Base-by-base conservation (phyloP, 2,797 vertebrate species). In the Phyllotis vaccarum region DNA sequence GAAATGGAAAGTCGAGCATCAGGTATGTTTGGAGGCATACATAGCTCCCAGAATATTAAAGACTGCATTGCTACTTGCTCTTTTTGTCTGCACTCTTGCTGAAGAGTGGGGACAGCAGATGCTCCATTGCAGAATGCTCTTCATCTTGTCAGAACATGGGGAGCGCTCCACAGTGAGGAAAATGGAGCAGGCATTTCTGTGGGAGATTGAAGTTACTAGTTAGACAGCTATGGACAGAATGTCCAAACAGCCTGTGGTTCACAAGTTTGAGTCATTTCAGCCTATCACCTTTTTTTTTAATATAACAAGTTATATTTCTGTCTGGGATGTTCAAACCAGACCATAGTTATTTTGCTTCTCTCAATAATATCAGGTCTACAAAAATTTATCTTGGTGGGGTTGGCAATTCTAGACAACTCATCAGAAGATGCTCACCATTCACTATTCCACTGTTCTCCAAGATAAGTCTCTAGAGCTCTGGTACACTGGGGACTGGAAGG, bases 41-140 rank as follows among this genome's bases (percentile, higher is more conserved):
- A 22, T 40, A 79, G 86, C 56, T 94, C 40, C 86, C 82, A 58
- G 94, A 92, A 76, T 86, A 86, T 82, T 78, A 72, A 95, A 93
- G 86, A 64, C 82, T 16, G 17, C 52, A 5, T 8, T 0, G n/a
- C 75, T 72, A 34, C 78, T 89, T 49, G 46, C 34, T 62, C 58
- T 87, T 43, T 70, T 64, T 17, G 9, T 79, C 52, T 86, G 58
- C 58, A 34, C 56, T 66, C 62, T 79, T 91, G 58, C 75, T 37
- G 7, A 87, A 76, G 75, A 91, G 68, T n/a, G 9, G 66, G 52
- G 64, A 66, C 74, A 34, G 56, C 72, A 43, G 2, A 27, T 10
- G 43, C 86, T 93, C 78, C n/a, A 10, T 66, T 54, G 62, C 56
- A 12, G 37, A 90, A 17, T 0, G 0, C 31, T 66, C 79, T 29